Conservation (phyloP, 2,113 vertebrate genomes). For the Etheostoma spectabile region DNA sequence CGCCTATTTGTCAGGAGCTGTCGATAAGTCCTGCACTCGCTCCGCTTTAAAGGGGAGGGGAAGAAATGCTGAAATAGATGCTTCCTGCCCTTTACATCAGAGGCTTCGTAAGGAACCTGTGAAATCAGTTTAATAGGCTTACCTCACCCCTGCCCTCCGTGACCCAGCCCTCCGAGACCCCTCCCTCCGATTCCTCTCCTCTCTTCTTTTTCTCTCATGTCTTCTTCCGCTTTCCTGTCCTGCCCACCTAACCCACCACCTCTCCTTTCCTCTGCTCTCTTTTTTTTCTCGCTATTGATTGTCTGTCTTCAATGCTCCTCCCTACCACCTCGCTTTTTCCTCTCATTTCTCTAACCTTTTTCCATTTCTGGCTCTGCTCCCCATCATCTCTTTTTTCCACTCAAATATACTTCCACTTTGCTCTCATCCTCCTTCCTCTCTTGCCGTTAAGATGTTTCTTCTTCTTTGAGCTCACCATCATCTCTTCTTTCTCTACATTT, state of each 20-base stretch:
- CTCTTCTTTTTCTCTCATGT: conserved; percentile 43
- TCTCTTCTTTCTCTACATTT: neutral
- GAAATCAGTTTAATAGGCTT: conserved; percentile 87
- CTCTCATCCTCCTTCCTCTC: neutral
- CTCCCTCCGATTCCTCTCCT: conserved; percentile 15
- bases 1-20: conserved; percentile 82
- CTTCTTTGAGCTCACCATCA: neutral
- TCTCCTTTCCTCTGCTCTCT: conserved; percentile 30
- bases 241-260: conserved; percentile 20
- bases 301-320: conserved; percentile 19
- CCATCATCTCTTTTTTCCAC: neutral
- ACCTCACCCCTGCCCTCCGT: conserved; percentile 83
- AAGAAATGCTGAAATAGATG: conserved; percentile 79
- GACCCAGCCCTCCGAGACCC: conserved; percentile 76
- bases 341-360: neutral
- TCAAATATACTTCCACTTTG: neutral
- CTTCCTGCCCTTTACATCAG: conserved; percentile 86
- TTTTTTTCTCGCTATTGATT: conserved; percentile 44
- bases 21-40: conserved; percentile 77
- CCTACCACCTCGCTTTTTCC: conserved; percentile 1
- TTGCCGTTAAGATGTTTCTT: neutral
- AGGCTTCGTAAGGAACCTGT: conserved; percentile 85
- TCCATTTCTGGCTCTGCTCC: neutral
- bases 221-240: conserved; percentile 36
- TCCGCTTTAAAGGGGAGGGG: conserved; percentile 65